Percentiles rank a stretch among this genome's conserved stretches.
Evolutionary conservation across 2,797 vertebrate species (phyloP).

Genomic region (Clarias platycephalus): DNA sequence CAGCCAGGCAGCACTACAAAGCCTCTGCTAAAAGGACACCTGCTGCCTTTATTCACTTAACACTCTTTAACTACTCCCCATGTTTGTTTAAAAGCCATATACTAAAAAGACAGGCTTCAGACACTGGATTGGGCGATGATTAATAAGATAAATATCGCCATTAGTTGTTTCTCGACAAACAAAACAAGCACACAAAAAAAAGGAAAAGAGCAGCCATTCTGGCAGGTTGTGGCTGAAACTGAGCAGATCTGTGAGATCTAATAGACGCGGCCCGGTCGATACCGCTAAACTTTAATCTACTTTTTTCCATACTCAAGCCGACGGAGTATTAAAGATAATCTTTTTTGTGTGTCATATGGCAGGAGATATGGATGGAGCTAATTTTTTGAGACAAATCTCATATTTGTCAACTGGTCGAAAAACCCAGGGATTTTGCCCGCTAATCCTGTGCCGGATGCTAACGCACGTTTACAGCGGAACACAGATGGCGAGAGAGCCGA

Average conservation of each 20-base stretch:
- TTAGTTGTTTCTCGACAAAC: conserved; percentile 76
- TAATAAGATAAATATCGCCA: conserved; percentile 80
- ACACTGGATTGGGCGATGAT: conserved; percentile 71
- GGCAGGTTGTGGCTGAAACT: conserved; percentile 65
- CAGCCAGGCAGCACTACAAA: conserved; percentile 75
- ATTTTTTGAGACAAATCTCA: conserved; percentile 88
- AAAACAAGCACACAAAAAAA: conserved; percentile 57
- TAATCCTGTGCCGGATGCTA: conserved; percentile 80
- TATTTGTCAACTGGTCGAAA: conserved; percentile 84
- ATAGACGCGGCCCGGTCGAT: conserved; percentile 74
- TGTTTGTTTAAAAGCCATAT: conserved; percentile 77
- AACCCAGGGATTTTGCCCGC: conserved; percentile 77
- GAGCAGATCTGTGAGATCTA: conserved; percentile 58
- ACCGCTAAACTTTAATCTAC: conserved; percentile 85
- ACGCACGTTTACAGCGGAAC: conserved; percentile 81
- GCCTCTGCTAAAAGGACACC: conserved; percentile 77
- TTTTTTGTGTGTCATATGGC: conserved; percentile 84
- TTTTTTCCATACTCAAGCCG: conserved; percentile 82
- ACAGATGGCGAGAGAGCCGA: conserved; percentile 74
- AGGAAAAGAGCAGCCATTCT: conserved; percentile 56
- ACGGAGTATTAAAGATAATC: conserved; percentile 83
- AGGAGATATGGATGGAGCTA: conserved; percentile 81
- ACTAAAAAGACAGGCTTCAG: conserved; percentile 68
- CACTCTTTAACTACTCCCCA: conserved; percentile 72
- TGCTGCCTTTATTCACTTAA: conserved; percentile 79